Percentiles rank a stretch among this genome's conserved stretches.
phyloP scores from a whole-genome alignment of 1,140 invertebrate genomes.

The silkworm (Bombyx mori) region DNA sequence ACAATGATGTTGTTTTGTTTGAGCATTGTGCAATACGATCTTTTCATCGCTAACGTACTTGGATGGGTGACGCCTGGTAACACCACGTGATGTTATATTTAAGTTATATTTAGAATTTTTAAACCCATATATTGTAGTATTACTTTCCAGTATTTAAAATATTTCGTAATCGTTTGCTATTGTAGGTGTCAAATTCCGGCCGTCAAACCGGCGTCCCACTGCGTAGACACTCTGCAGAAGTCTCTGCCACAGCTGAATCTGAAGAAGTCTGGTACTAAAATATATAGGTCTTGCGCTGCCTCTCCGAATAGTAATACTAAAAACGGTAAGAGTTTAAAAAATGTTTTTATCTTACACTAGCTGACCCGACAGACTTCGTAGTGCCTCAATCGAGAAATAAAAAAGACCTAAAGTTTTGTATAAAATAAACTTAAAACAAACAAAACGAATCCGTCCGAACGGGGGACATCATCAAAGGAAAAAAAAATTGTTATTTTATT shows the following conservation, averaged over 20 bases:
- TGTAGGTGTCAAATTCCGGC: constrained; percentile 29
- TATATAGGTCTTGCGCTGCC: constrained; percentile 13
- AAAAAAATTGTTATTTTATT: no score
- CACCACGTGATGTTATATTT: constrained; percentile 6
- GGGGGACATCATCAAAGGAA: no score
- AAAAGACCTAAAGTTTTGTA: no score
- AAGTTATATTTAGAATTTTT: neutral
- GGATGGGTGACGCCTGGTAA: constrained; percentile 9
- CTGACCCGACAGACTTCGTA: no score
- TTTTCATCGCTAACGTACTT: constrained; percentile 3
- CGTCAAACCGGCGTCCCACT: constrained; percentile 63
- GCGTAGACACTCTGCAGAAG: constrained; percentile 46
- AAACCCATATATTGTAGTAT: no score
- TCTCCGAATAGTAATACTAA: constrained; percentile 14
- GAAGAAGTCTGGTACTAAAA: constrained; percentile 13
- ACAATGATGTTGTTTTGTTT: no score
- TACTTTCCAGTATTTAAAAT: neutral
- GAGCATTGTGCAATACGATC: no score
- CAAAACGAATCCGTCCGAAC: no score
- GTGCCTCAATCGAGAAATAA: no score
- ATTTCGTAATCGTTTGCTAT: neutral
- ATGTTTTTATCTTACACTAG: neutral
- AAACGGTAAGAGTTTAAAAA: constrained; percentile 1
- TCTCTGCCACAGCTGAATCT: constrained; percentile 35
- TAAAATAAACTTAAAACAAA: no score